phyloP scores from a whole-genome alignment of 2,888 invertebrate genomes.

The Melangyna quadrimaculata region DNA sequence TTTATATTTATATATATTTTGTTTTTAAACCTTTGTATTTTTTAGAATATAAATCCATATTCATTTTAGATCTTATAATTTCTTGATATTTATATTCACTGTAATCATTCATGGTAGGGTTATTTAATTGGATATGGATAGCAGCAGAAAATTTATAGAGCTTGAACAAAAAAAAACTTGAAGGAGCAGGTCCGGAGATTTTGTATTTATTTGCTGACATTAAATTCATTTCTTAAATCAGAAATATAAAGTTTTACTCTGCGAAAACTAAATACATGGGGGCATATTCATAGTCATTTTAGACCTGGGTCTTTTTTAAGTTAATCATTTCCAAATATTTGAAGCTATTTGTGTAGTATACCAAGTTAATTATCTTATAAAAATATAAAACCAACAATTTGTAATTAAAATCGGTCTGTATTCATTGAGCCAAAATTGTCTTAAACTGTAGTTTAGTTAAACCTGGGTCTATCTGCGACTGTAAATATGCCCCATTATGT shows the following conservation, averaged over 20 bases:
- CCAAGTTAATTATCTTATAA: no score
- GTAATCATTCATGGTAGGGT: conserved; percentile 22
- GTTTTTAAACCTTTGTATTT: conserved; percentile 25
- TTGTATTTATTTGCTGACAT: conserved; percentile 26
- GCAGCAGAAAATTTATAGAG: conserved; percentile 24
- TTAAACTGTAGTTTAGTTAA: no score
- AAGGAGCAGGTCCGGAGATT: not conserved
- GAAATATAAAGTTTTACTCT: not conserved
- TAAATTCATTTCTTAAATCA: not conserved
- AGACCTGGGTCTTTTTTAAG: no score
- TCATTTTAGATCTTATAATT: conserved; percentile 30
- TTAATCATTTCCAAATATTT: no score
- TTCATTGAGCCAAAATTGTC: no score
- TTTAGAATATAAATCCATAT: conserved; percentile 11
- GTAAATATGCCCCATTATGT: no score
- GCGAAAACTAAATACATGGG: no score
- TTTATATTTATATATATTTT: not conserved
- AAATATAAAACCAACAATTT: no score
- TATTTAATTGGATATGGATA: not conserved
- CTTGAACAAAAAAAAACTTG: conserved; percentile 10
- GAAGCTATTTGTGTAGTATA: no score
- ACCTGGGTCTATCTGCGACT: no score
- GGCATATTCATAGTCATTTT: no score
- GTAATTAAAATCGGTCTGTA: no score
- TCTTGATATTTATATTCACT: conserved; percentile 40